phyloP scores from a whole-genome alignment of 1,140 invertebrate species.

The Musca vetustissima region DNA sequence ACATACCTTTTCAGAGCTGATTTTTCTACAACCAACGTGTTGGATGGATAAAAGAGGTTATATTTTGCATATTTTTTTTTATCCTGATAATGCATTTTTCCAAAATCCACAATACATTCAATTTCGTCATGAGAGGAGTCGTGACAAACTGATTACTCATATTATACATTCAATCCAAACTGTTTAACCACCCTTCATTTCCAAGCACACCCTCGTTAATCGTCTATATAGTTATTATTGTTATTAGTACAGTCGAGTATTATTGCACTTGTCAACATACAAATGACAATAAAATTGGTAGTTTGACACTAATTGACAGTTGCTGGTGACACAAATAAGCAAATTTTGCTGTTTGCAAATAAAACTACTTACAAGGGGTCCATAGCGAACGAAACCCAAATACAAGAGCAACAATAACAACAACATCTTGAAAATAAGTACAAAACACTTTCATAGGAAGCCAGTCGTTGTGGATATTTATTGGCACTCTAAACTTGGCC shows the following conservation, averaged over 20 bases:
- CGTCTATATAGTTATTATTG: background rate
- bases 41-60: too few relatives aligned
- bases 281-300: conserved; percentile 31
- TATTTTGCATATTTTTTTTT: too few relatives aligned
- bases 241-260: background rate
- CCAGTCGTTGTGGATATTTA: background rate
- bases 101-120: too few relatives aligned
- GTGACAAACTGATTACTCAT: too few relatives aligned
- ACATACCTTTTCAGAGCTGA: too few relatives aligned
- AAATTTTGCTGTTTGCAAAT: conserved; percentile 25
- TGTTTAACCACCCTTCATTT: too few relatives aligned
- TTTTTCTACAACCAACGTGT: too few relatives aligned
- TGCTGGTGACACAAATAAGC: conserved; percentile 31
- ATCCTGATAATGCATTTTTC: too few relatives aligned
- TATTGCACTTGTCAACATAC: conserved; percentile 26
- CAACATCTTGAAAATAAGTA: background rate
- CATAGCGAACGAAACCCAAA: too few relatives aligned
- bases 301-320: conserved; percentile 33
- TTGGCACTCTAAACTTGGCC: background rate
- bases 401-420: background rate
- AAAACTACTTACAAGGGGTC: background rate
- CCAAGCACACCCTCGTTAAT: too few relatives aligned
- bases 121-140: too few relatives aligned
- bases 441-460: background rate
- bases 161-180: too few relatives aligned